Evolutionary conservation across 2,888 invertebrate genomes (phyloP).

Genomic region (Apamea anceps): DNA sequence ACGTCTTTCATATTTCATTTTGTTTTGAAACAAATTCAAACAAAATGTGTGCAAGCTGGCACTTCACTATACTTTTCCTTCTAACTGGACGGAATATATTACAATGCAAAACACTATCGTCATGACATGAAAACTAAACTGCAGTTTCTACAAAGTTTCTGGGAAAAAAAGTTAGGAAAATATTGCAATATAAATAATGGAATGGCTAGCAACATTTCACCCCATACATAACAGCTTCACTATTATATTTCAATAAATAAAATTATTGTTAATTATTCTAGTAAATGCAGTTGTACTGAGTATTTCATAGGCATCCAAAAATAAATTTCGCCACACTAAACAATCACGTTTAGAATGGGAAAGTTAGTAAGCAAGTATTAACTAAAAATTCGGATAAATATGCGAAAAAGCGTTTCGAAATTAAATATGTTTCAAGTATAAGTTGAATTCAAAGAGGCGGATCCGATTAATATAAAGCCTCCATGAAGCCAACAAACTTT

Average conservation of each 20-base stretch:
- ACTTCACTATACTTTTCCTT: background rate
- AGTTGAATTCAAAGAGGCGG: constrained; percentile 87
- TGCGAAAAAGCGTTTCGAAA: constrained; percentile 77
- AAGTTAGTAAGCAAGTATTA: constrained; percentile 72
- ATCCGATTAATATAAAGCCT: constrained; percentile 75
- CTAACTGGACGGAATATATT: constrained; percentile 20
- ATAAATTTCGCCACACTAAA: constrained; percentile 82
- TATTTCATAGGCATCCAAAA: constrained; percentile 74
- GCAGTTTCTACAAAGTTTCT: background rate
- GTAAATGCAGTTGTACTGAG: constrained; percentile 79
- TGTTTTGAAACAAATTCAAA: background rate
- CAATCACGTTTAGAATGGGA: constrained; percentile 79
- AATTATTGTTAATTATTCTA: constrained; percentile 62
- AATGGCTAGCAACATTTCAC: constrained; percentile 31
- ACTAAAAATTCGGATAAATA: constrained; percentile 71
- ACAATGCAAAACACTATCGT: constrained; percentile 1
- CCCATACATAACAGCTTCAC: constrained; percentile 42
- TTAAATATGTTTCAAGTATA: constrained; percentile 77
- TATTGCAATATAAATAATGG: background rate
- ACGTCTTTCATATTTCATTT: background rate
- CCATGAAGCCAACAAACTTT: constrained; percentile 87
- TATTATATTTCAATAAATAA: constrained; percentile 58
- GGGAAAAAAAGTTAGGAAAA: background rate
- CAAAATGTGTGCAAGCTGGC: background rate
- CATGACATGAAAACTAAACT: background rate